Conservation (phyloP, 2,113 vertebrate species). For the Natator depressus region DNA sequence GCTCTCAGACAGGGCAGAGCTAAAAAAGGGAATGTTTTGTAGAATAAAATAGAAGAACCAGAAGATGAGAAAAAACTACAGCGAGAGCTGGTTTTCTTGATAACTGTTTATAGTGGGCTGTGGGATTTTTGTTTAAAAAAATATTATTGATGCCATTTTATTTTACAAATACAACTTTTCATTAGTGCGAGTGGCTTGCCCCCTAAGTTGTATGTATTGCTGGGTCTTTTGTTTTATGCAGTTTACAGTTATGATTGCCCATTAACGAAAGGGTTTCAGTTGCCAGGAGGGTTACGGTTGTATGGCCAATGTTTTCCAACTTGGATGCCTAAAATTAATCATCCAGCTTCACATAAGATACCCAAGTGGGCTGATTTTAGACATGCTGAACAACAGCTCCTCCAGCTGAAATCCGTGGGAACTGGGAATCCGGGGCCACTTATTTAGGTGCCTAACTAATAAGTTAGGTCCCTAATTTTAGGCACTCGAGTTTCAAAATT, state of each 20-base stretch:
- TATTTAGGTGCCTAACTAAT: not conserved
- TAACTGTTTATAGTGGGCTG: not conserved
- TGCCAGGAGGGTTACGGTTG: not conserved
- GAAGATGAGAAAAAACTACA: not conserved
- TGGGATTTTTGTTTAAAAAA: not conserved
- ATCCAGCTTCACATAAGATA: not conserved
- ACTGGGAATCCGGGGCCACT: not conserved
- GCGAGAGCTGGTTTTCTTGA: not conserved
- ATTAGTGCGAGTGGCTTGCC: not conserved
- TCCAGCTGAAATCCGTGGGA: rapidly evolving
- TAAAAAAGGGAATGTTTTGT: slow-evolving; percentile 21
- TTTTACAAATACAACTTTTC: not conserved
- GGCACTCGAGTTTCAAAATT: not conserved
- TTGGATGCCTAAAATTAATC: not conserved
- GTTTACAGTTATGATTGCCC: not conserved
- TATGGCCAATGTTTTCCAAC: not conserved
- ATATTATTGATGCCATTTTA: not conserved
- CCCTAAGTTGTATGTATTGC: not conserved
- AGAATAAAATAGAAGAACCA: not conserved
- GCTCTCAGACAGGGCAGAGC: slow-evolving; percentile 11
- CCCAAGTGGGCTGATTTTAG: not conserved
- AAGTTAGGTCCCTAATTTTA: not conserved
- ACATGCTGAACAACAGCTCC: not conserved
- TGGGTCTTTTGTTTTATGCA: not conserved
- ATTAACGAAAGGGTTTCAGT: not conserved